A percentile compares a stretch with the other conserved stretches of the same genome.
phyloP scores from a whole-genome alignment of 2,797 vertebrate genomes.

The Enteromius paludinosus region DNA sequence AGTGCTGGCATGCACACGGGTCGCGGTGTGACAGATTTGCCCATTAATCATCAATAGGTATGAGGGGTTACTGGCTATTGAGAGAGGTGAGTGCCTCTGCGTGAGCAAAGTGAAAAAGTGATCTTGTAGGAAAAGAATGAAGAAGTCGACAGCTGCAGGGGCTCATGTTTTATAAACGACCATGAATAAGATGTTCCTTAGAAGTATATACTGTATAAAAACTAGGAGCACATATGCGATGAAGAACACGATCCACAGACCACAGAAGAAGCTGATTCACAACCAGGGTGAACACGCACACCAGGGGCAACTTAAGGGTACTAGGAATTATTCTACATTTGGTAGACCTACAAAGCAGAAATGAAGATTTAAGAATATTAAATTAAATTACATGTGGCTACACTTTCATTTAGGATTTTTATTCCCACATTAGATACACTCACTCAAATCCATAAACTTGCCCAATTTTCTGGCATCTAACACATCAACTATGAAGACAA shows the following conservation, averaged over 20 bases:
- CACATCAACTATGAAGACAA: background rate
- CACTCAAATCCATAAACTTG: too few species aligned
- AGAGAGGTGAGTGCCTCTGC: slow-evolving; percentile 38
- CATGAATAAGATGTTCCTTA: slow-evolving; percentile 21
- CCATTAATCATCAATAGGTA: slow-evolving; percentile 45
- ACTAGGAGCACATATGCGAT: background rate
- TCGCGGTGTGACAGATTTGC: slow-evolving; percentile 29
- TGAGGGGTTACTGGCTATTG: slow-evolving; percentile 36
- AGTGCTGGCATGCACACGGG: slow-evolving; percentile 50
- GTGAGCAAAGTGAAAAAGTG: slow-evolving; percentile 35
- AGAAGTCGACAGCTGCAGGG: slow-evolving; percentile 2
- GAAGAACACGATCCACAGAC: background rate
- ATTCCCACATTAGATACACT: background rate
- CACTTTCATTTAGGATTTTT: background rate
- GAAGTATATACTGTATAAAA: slow-evolving; percentile 30
- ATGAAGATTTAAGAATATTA: background rate
- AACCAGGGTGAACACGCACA: background rate
- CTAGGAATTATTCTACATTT: background rate
- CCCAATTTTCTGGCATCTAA: background rate
- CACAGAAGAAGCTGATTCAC: background rate
- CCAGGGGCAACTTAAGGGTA: background rate
- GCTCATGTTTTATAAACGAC: slow-evolving; percentile 30
- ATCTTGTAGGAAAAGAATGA: slow-evolving; percentile 34
- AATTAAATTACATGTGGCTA: background rate
- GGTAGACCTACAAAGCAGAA: background rate